phyloP scores from a whole-genome alignment of 2,113 vertebrate genomes.

The Phyllostomus discolor region DNA sequence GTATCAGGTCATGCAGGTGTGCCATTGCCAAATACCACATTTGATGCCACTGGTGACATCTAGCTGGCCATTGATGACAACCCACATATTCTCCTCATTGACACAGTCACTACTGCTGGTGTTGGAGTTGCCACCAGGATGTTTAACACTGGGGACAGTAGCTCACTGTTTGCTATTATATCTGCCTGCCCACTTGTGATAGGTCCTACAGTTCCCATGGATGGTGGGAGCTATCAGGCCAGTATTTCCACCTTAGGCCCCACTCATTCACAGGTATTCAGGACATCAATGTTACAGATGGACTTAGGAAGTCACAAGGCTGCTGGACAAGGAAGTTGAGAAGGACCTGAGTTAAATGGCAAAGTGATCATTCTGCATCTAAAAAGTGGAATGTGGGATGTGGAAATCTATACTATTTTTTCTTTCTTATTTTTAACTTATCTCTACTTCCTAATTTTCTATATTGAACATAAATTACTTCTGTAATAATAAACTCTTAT shows the following conservation, averaged over 20 bases:
- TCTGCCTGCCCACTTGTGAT: neutral
- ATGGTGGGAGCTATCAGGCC: neutral
- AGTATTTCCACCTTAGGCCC: neutral
- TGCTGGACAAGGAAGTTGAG: neutral
- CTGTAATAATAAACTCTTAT: neutral
- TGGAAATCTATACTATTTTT: neutral
- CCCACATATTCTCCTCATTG: neutral
- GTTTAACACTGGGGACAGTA: neutral
- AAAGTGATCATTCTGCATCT: neutral
- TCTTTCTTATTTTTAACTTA: neutral
- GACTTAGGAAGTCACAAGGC: neutral
- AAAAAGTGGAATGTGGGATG: neutral
- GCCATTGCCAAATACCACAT: constrained; percentile 41
- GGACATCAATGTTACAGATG: neutral
- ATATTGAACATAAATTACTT: neutral
- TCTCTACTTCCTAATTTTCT: neutral
- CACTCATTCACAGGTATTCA: neutral
- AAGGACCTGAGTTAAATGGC: neutral
- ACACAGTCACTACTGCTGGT: constrained; percentile 33
- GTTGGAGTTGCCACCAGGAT: neutral
- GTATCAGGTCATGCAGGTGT: constrained; percentile 64
- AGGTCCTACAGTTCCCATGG: neutral
- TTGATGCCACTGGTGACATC: constrained; percentile 41
- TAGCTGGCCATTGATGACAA: neutral
- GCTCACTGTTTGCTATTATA: neutral